phyloP scores from a whole-genome alignment of 2,797 vertebrate genomes.

The Gymnodraco acuticeps region DNA sequence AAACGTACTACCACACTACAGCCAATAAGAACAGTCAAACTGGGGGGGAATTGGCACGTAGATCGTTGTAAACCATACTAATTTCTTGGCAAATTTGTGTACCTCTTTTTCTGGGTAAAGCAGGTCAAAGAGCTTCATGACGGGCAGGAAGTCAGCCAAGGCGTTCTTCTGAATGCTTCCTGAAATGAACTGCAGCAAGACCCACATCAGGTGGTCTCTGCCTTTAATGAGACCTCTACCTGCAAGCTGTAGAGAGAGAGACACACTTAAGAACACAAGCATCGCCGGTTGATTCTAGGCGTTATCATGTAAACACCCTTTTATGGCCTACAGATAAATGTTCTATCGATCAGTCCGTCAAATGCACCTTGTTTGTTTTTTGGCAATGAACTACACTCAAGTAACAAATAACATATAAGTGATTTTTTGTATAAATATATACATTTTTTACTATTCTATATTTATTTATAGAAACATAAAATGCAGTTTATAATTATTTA shows the following conservation, averaged over 20 bases:
- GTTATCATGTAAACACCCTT: background rate
- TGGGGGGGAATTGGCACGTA: too few species aligned
- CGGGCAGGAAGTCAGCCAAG: slow-evolving; percentile 96
- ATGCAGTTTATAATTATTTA: too few species aligned
- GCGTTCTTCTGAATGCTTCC: slow-evolving; percentile 99
- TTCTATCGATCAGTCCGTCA: too few species aligned
- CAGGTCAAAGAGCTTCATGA: slow-evolving; percentile 99
- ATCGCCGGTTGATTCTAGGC: background rate
- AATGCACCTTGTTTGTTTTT: too few species aligned
- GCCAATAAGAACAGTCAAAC: background rate
- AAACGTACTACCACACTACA: background rate
- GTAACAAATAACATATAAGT: too few species aligned
- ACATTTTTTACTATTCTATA: too few species aligned
- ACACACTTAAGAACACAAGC: background rate
- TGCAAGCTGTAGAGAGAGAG: slow-evolving; percentile 87
- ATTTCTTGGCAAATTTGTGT: slow-evolving; percentile 1
- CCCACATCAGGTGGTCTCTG: slow-evolving; percentile 99
- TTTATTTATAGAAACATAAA: too few species aligned
- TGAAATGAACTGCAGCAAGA: slow-evolving; percentile 97
- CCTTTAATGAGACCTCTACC: slow-evolving; percentile 98
- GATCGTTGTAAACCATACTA: accelerated
- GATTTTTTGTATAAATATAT: too few species aligned
- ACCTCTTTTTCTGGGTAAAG: slow-evolving; percentile 99
- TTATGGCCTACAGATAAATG: too few species aligned
- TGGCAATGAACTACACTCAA: too few species aligned